Base-by-base conservation (phyloP, 2,888 invertebrate species). In the Standfussiana lucernea region DNA sequence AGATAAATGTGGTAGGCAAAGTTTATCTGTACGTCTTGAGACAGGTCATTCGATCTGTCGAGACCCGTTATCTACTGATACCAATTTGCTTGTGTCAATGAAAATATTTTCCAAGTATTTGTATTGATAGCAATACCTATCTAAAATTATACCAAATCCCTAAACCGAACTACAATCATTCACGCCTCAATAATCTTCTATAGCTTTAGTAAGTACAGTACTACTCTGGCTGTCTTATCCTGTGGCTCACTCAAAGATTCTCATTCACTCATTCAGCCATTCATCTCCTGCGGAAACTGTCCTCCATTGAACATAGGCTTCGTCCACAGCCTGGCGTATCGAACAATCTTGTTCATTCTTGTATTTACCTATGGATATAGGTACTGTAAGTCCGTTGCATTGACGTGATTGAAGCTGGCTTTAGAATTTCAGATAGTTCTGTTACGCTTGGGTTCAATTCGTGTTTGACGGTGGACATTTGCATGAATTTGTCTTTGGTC, bases 271-370 rank as follows among this genome's bases (percentile, higher is more conserved):
- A 85, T 85, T 82, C 73, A 86, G 56, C 62, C 50, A 83, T 86
- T 83, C 83, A 83, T 86, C 83, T 72, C 83, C 62, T 74, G 37
- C 78, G 78, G 83, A 86, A 86, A 82, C 83, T 78, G 86, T 83
- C 83, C 32, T 72, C 74, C 42, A 75, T 77, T 73, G 82, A 77
- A 77, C 72, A 67, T 62, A 72, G 73, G 78, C 65, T 77, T 83
- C 73, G 72, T 53, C 77, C 61, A 74, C 71, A 77, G 86, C 24
- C 71, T 67, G n/a, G 61, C 85, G 74, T 83, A 78, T 83, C 72
- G 72, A 83, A 86, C 83, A 40, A 86, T 82, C 72, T 74, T 24
- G 77, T 65, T 69, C 61, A 67, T 81, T 73, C 73, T 68, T 47
- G 70, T 67, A n/a, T n/a, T 47, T 32, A 40, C 21, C 35, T 56